These are phyloP conservation scores for Holotrichia oblita DNA, from an alignment of 1,140 invertebrate genomes.

Conservation along the genomic window DNA sequence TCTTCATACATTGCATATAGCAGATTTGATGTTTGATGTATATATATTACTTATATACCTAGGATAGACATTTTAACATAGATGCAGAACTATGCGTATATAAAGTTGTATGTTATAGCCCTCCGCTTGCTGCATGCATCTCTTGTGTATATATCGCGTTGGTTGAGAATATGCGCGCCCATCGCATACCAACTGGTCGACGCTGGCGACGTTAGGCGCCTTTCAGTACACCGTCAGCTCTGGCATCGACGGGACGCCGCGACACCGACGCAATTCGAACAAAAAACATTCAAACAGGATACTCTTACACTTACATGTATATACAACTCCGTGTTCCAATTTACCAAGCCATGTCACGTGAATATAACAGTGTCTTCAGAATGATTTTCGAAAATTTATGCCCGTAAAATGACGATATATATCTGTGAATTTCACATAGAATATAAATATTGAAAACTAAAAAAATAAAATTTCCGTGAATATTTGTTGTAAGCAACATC, in stretches of 20 bases:
- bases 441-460: background rate
- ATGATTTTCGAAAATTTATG: background rate
- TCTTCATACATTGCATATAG: background rate
- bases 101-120: background rate
- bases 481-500: too few relatives aligned
- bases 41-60: too few relatives aligned
- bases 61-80: background rate
- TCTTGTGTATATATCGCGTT: conserved; percentile 17
- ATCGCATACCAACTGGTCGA: conserved; percentile 7
- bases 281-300: background rate
- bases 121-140: background rate
- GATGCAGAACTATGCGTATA: background rate
- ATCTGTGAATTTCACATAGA: background rate
- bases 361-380: background rate
- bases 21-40: background rate
- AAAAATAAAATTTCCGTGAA: too few relatives aligned
- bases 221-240: conserved; percentile 34
- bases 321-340: background rate
- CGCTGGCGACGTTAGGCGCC: conserved; percentile 14
- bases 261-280: background rate
- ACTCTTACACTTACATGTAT: background rate
- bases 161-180: conserved; percentile 8
- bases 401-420: background rate
- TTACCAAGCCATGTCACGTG: background rate
- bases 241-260: conserved; percentile 14